Evolutionary conservation across 2,888 invertebrate genomes (phyloP), one percentile per base, ranked within the genome.

Genomic region (Cyrtodaria siliqua): DNA sequence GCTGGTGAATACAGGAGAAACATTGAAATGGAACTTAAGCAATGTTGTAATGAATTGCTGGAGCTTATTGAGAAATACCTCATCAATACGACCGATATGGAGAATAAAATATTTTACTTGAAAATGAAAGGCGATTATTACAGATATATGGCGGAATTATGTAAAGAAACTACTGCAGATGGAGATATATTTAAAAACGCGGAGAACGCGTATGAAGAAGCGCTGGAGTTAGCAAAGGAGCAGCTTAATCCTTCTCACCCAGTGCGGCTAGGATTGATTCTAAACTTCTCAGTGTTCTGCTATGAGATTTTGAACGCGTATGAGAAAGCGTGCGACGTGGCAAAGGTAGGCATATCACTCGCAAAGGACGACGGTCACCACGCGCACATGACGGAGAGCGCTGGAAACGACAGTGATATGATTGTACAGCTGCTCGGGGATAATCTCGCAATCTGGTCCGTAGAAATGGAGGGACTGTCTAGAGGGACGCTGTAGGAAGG

Each of bases 121-220:
- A 79, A 79, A 52, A 67, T 79, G 74, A 61, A 71, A 47, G 79
- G 79, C 4, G 79, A 79, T 47, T 77, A 77, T 20, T 72, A 44
- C 33, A 49, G 77, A 24, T 77, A 77, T 33, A n/a, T 77, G 18
- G 38, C 77, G 2, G 77, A 77, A 49, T 72, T 77, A 29, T 49
- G 68, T 44, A 40, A 55, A 14, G 63, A 77, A 27, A 12, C 6
- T 33, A 63, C 49, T 1, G 38, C 29, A 4, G 55, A 60, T 14
- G 55, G 57, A 14, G 42, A 62, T 2, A 59, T 68, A 6, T 77
- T 67, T 24, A 63, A 63, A 6, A 57, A 42, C 8, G 71, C 77
- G 2, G 68, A 67, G 52, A 47, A 44, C 4, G 68, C 77, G 0
- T 77, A 77, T 27, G 71, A 52, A 8, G 26, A 44, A 2, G 67